A percentile compares a stretch with the other conserved stretches of the same genome.
Evolutionary conservation across 2,888 invertebrate genomes (phyloP).

Genomic region (Eucera pruinosa): DNA sequence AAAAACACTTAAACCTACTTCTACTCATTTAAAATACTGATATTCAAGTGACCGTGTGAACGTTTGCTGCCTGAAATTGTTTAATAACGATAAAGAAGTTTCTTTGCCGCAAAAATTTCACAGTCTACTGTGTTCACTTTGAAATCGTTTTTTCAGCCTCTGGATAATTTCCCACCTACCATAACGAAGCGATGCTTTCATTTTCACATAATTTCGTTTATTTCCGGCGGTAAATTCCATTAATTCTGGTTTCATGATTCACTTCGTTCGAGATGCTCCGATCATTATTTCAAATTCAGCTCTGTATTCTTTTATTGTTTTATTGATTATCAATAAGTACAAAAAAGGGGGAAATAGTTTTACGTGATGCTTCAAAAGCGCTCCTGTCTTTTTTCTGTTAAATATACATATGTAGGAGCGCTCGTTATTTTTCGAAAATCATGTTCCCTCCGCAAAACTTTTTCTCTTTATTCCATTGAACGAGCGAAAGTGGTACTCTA

Average conservation of each 20-base stretch:
- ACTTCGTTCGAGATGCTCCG: neutral
- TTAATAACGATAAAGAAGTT: neutral
- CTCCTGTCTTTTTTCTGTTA: slow-evolving; percentile 15
- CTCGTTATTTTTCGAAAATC: slow-evolving; percentile 19
- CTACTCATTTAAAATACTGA: no score
- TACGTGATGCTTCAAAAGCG: neutral
- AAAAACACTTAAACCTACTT: no score
- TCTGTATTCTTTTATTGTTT: neutral
- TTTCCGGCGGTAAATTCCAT: neutral
- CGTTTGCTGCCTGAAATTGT: neutral
- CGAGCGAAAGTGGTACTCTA: neutral
- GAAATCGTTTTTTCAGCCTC: neutral
- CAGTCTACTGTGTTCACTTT: neutral
- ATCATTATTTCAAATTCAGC: neutral
- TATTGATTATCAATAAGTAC: neutral
- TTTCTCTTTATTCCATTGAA: neutral
- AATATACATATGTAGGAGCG: neutral
- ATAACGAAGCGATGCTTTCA: neutral
- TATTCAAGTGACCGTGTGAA: neutral
- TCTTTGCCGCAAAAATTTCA: neutral
- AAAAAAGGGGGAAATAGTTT: neutral
- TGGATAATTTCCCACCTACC: neutral
- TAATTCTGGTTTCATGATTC: neutral
- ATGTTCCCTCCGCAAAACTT: neutral
- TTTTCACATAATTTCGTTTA: slow-evolving; percentile 1